These are phyloP conservation scores for Cephus pygmeus DNA, from an alignment of 2,888 invertebrate genomes.

Conservation along the genomic window DNA sequence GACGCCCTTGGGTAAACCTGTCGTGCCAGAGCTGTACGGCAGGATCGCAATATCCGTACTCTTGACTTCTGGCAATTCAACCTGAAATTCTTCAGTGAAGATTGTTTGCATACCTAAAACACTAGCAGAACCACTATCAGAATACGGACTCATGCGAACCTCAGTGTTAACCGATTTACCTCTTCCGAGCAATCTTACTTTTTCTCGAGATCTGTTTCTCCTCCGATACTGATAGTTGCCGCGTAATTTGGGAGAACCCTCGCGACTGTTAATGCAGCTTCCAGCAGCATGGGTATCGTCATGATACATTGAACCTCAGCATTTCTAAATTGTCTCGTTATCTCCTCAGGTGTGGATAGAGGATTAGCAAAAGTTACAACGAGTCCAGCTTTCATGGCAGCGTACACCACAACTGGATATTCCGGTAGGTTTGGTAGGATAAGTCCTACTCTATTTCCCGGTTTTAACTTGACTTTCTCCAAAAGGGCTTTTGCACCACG, in stretches of 20 bases:
- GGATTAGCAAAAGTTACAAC: slow-evolving; percentile 78
- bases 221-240: slow-evolving; percentile 75
- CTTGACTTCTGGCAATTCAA: slow-evolving; percentile 59
- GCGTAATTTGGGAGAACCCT: slow-evolving; percentile 70
- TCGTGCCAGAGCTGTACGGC: slow-evolving; percentile 75
- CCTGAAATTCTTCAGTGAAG: slow-evolving; percentile 57
- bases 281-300: slow-evolving; percentile 74
- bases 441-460: slow-evolving; percentile 75
- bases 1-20: slow-evolving; percentile 85
- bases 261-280: slow-evolving; percentile 70
- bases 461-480: slow-evolving; percentile 69
- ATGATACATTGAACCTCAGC: slow-evolving; percentile 74
- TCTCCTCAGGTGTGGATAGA: slow-evolving; percentile 76
- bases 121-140: slow-evolving; percentile 6
- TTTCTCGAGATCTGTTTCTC: slow-evolving; percentile 68
- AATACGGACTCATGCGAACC: too few species aligned
- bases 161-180: too few species aligned
- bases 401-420: slow-evolving; percentile 75
- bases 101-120: slow-evolving; percentile 63
- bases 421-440: slow-evolving; percentile 79
- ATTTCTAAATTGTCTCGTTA: slow-evolving; percentile 73
- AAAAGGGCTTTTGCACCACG: slow-evolving; percentile 72
- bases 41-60: slow-evolving; percentile 50
- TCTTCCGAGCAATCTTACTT: slow-evolving; percentile 40
- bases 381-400: slow-evolving; percentile 75